A percentile compares a stretch with the other conserved stretches of the same genome.
These are phyloP conservation scores for Thripadectes ignobilis DNA, from an alignment of 2,797 vertebrate genomes.

Conservation along the genomic window DNA sequence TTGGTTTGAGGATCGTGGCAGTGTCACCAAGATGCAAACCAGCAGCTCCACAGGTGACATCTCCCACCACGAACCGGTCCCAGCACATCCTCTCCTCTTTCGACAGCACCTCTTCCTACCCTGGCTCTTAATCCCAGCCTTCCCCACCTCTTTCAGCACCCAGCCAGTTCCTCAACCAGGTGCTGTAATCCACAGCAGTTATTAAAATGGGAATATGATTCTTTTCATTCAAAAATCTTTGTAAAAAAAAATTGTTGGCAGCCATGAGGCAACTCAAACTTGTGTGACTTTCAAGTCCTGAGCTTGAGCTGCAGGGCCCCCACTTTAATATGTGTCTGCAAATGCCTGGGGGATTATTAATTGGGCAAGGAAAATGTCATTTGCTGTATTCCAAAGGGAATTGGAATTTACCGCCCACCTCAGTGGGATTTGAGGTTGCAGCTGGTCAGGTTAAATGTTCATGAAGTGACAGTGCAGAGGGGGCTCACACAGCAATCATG, in stretches of 20 bases:
- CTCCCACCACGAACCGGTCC: accelerated
- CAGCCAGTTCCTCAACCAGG: background rate
- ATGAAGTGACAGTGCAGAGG: background rate
- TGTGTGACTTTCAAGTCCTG: background rate
- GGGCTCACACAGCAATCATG: background rate
- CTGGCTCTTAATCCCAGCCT: background rate
- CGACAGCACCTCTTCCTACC: background rate
- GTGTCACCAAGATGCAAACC: background rate
- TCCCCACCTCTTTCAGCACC: background rate
- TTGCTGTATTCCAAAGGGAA: background rate
- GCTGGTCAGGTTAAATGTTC: background rate
- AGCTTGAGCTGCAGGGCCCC: background rate
- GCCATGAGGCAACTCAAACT: background rate
- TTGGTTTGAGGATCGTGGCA: background rate
- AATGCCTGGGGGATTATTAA: background rate
- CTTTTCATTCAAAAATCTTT: background rate
- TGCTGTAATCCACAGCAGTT: background rate
- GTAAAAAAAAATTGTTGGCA: background rate
- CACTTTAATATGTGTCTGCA: background rate
- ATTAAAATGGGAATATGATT: background rate
- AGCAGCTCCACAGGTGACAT: background rate
- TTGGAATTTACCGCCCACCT: background rate
- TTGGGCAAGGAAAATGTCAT: background rate
- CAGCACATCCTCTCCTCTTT: background rate
- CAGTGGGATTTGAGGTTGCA: background rate